A percentile compares a stretch with the other conserved stretches of the same genome.
These are phyloP conservation scores for Aleiodes alternator DNA, from an alignment of 2,888 invertebrate species.

Conservation along the genomic window DNA sequence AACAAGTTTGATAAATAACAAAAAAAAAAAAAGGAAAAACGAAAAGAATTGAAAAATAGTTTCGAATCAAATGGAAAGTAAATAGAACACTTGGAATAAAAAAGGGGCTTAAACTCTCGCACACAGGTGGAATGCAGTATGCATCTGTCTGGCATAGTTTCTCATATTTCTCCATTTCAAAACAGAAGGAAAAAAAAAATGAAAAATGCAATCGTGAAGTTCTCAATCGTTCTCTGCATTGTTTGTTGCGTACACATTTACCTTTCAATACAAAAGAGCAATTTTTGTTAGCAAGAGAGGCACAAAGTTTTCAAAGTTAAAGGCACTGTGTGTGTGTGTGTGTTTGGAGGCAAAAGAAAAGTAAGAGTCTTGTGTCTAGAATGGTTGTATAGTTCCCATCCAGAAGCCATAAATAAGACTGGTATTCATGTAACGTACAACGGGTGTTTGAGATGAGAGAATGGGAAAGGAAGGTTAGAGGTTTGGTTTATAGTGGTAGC, in stretches of 20 bases:
- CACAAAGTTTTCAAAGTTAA: slow-evolving; percentile 15
- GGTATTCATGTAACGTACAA: slow-evolving; percentile 61
- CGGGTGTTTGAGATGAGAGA: slow-evolving; percentile 41
- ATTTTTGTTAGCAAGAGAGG: slow-evolving; percentile 26
- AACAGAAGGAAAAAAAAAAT: background rate
- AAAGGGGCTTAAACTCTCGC: slow-evolving; percentile 36
- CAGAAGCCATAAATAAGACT: slow-evolving; percentile 63
- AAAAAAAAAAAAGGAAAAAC: too few relatives aligned
- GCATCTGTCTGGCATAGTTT: slow-evolving; percentile 29
- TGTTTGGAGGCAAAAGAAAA: background rate
- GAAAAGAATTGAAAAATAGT: too few relatives aligned
- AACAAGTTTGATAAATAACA: too few relatives aligned
- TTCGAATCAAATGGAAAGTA: background rate
- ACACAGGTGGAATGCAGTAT: slow-evolving; percentile 23
- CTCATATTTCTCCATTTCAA: slow-evolving; percentile 37
- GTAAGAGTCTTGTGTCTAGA: slow-evolving; percentile 4
- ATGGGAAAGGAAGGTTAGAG: slow-evolving; percentile 4
- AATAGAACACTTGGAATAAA: background rate
- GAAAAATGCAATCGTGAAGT: slow-evolving; percentile 4
- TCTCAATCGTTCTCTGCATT: slow-evolving; percentile 8
- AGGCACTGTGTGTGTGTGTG: background rate
- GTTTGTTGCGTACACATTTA: background rate
- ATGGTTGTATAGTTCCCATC: slow-evolving; percentile 26
- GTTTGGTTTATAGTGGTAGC: slow-evolving; percentile 4
- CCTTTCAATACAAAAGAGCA: background rate